Percentiles rank a stretch among this genome's conserved stretches.
Evolutionary conservation across 2,888 invertebrate species (phyloP).

Genomic region (Lamproptera curius): DNA sequence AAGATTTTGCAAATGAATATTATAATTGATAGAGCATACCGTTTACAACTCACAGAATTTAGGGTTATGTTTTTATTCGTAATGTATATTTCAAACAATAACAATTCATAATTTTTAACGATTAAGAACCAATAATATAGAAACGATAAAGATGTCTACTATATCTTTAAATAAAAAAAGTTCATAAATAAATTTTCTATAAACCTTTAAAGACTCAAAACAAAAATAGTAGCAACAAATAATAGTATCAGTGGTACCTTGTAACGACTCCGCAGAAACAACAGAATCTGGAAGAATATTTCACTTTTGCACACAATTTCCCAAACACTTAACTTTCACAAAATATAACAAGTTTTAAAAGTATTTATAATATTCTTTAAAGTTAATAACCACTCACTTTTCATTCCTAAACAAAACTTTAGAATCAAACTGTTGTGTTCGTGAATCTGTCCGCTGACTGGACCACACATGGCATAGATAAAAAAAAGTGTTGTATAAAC

Average conservation of each 20-base stretch:
- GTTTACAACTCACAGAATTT: too few relatives aligned
- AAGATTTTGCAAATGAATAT: too few relatives aligned
- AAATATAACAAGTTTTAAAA: not conserved
- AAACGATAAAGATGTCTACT: not conserved
- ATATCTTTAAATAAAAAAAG: not conserved
- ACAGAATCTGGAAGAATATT: not conserved
- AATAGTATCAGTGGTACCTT: conserved; percentile 12
- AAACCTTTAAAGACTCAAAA: not conserved
- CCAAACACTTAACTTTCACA: not conserved
- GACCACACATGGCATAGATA: not conserved
- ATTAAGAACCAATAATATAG: too few relatives aligned
- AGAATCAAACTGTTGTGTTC: conserved; percentile 14
- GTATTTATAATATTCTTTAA: not conserved
- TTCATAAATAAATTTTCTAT: not conserved
- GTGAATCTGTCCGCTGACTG: conserved; percentile 9
- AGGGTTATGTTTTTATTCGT: conserved; percentile 9
- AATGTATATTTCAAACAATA: not conserved
- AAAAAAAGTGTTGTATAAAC: not conserved
- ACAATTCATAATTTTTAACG: too few relatives aligned
- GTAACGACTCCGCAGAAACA: conserved; percentile 8
- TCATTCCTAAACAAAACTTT: conserved; percentile 18
- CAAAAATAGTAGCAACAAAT: conserved; percentile 21
- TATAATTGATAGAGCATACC: too few relatives aligned
- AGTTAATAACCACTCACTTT: not conserved
- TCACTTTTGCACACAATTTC: conserved; percentile 1